Conservation (phyloP, 2,888 invertebrate species). For the Luperina testacea region DNA sequence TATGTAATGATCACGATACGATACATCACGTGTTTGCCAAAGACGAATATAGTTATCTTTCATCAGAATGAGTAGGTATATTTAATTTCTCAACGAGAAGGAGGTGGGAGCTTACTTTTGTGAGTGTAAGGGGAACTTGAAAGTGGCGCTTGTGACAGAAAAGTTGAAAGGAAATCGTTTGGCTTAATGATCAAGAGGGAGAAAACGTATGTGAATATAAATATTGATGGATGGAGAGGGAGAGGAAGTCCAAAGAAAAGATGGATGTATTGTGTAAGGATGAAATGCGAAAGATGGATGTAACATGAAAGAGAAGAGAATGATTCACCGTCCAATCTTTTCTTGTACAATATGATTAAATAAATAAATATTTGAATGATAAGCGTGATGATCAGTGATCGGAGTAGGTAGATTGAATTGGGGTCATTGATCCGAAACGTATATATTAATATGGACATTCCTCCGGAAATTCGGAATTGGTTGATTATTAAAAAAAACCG, state of each 20-base stretch:
- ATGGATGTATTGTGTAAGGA: background rate
- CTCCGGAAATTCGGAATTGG: too few relatives aligned
- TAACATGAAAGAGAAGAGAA: background rate
- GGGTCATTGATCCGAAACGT: too few relatives aligned
- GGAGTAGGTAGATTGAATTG: too few relatives aligned
- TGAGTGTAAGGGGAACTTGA: background rate
- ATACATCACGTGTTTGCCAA: background rate
- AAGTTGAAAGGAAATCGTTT: background rate
- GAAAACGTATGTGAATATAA: background rate
- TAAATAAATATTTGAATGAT: background rate
- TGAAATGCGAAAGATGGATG: background rate
- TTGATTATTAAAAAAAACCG: too few relatives aligned
- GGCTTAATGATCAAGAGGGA: background rate
- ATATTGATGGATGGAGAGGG: background rate
- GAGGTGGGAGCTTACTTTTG: background rate
- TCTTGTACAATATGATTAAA: background rate
- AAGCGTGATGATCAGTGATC: background rate
- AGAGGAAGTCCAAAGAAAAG: background rate
- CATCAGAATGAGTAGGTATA: background rate
- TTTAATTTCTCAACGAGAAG: background rate
- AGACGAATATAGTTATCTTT: background rate
- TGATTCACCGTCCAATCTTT: background rate
- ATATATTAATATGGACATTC: too few relatives aligned
- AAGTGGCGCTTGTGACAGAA: background rate
- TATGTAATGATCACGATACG: too few relatives aligned